Percentiles rank a stretch among this genome's conserved stretches.
Conservation (phyloP, 2,797 vertebrate genomes). For the Agapornis canus region DNA sequence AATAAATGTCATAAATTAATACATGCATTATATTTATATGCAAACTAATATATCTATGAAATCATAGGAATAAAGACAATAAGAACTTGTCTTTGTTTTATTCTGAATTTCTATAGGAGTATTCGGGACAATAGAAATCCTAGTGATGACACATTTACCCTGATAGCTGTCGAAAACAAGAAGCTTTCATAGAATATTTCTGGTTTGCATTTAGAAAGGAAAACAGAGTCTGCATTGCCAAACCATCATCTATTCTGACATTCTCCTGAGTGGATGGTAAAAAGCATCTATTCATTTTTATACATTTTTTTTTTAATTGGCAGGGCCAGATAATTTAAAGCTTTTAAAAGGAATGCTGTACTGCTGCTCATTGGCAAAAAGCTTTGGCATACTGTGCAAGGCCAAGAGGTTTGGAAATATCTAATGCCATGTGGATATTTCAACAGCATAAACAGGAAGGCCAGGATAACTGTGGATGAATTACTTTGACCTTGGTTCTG, state of each 20-base stretch:
- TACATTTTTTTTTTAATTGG: background rate
- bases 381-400: background rate
- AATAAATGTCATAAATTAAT: background rate
- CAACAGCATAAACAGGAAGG: slow-evolving; percentile 13
- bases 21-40: background rate
- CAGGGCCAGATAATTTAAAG: background rate
- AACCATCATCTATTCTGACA: background rate
- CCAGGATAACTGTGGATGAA: slow-evolving; percentile 4
- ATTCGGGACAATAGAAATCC: background rate
- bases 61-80: background rate
- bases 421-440: background rate
- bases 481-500: background rate
- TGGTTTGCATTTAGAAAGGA: background rate
- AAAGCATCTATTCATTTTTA: background rate
- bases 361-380: background rate
- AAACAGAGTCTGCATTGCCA: background rate
- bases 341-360: background rate
- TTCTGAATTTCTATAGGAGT: background rate
- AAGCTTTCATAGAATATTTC: background rate
- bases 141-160: background rate
- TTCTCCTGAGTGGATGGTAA: background rate
- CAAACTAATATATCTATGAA: background rate
- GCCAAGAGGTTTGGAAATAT: slow-evolving; percentile 2
- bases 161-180: background rate
- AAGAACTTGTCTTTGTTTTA: background rate